Evolutionary conservation across 1,140 invertebrate species (phyloP).

Genomic region (Drosophila insularis): DNA sequence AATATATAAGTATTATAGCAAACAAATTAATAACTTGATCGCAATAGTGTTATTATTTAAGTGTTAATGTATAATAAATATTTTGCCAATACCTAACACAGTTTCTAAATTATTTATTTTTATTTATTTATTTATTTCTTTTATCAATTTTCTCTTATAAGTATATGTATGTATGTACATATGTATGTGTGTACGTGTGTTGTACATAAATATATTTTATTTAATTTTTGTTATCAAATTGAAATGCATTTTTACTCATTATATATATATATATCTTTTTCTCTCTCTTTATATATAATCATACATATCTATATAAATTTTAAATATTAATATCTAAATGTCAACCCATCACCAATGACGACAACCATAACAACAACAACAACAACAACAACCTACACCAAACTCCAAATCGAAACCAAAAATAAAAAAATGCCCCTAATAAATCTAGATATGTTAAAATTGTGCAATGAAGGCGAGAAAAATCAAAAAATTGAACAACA

Average conservation of each 20-base stretch:
- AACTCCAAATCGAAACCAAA: constrained; percentile 13
- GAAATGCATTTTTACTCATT: constrained; percentile 45
- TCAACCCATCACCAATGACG: constrained; percentile 19
- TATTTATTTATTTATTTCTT: too few species aligned
- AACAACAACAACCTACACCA: constrained; percentile 15
- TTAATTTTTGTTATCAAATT: too few species aligned
- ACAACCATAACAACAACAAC: constrained; percentile 24
- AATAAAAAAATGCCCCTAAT: neutral
- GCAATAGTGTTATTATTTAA: too few species aligned
- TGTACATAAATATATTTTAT: neutral
- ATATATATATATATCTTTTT: constrained; percentile 38
- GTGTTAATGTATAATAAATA: too few species aligned
- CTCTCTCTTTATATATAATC: constrained; percentile 53
- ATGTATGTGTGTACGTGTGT: neutral
- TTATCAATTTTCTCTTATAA: neutral
- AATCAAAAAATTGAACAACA: constrained; percentile 28
- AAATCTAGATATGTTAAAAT: neutral
- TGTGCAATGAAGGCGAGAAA: constrained; percentile 16
- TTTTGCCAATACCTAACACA: too few species aligned
- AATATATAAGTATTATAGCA: too few species aligned
- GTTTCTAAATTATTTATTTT: too few species aligned
- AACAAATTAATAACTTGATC: too few species aligned
- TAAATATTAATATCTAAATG: neutral
- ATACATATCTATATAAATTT: neutral
- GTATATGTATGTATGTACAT: neutral